These are phyloP conservation scores for Heliothis peltigera DNA, from an alignment of 2,888 invertebrate species.

Conservation along the genomic window DNA sequence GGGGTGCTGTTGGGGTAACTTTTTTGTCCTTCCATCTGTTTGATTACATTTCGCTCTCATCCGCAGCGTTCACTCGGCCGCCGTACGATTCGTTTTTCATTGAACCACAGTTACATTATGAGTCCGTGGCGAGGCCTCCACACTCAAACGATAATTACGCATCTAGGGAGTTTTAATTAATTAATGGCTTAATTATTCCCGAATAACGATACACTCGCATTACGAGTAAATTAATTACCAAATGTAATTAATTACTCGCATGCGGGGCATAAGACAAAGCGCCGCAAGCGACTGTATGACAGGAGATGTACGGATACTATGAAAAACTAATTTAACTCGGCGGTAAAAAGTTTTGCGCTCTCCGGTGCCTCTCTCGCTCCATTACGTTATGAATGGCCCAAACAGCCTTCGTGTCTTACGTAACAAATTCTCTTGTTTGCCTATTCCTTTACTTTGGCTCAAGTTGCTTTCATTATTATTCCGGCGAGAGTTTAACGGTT, in stretches of 20 bases:
- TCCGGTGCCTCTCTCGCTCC: constrained; percentile 56
- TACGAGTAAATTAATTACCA: constrained; percentile 78
- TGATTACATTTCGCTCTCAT: constrained; percentile 53
- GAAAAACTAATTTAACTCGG: constrained; percentile 80
- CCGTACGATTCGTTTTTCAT: constrained; percentile 41
- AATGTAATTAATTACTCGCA: constrained; percentile 83
- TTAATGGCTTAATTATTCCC: constrained; percentile 75
- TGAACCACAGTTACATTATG: constrained; percentile 29
- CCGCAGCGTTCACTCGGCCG: constrained; percentile 20
- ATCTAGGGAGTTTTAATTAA: constrained; percentile 71
- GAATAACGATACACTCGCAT: constrained; percentile 71
- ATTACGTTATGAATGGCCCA: constrained; percentile 68
- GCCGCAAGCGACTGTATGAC: constrained; percentile 65
- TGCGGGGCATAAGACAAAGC: constrained; percentile 37
- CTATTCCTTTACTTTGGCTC: constrained; percentile 57
- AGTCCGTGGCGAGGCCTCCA: constrained; percentile 13
- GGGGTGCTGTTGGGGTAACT: constrained; percentile 36
- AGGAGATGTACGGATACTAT: constrained; percentile 66
- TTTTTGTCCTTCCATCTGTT: constrained; percentile 58
- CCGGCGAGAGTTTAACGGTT: constrained; percentile 53
- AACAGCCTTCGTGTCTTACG: constrained; percentile 59
- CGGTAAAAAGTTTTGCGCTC: constrained; percentile 68
- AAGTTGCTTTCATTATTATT: constrained; percentile 55
- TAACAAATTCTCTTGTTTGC: constrained; percentile 70
- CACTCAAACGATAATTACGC: constrained; percentile 27